Conservation (phyloP, 2,113 vertebrate species). For the Zapus hudsonius region DNA sequence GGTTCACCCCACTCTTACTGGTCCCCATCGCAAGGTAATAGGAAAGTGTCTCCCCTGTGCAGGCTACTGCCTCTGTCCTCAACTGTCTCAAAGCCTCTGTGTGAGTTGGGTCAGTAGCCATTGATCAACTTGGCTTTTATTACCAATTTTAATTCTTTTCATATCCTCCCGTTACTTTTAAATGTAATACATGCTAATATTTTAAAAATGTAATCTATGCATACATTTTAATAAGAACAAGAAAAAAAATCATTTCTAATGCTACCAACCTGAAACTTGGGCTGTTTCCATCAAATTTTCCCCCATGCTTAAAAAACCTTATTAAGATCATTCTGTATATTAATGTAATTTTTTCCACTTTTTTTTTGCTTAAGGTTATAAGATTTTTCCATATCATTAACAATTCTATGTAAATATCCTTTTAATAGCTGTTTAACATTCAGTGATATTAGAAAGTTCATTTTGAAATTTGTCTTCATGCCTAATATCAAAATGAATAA, state of each 20-base stretch:
- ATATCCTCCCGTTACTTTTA: background rate
- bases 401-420: constrained; percentile 79
- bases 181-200: constrained; percentile 42
- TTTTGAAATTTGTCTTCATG: constrained; percentile 64
- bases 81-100: background rate
- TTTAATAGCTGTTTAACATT: constrained; percentile 77
- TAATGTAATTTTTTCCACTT: constrained; percentile 73
- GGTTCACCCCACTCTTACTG: no score
- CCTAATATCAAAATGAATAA: constrained; percentile 47
- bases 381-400: constrained; percentile 78
- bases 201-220: constrained; percentile 33
- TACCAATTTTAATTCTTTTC: constrained; percentile 16
- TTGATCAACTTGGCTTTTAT: background rate
- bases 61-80: no score
- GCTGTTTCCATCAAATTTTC: constrained; percentile 50
- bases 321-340: constrained; percentile 71
- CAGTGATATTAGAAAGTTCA: constrained; percentile 71
- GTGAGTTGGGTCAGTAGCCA: background rate
- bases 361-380: constrained; percentile 77
- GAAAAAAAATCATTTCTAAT: constrained; percentile 54
- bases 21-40: no score
- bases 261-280: constrained; percentile 28
- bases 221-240: constrained; percentile 41
- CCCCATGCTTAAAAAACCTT: constrained; percentile 53
- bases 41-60: background rate